A percentile compares a stretch with the other conserved stretches of the same genome.
Conservation (phyloP, 2,113 vertebrate genomes). For the Dendropsophus ebraccatus region DNA sequence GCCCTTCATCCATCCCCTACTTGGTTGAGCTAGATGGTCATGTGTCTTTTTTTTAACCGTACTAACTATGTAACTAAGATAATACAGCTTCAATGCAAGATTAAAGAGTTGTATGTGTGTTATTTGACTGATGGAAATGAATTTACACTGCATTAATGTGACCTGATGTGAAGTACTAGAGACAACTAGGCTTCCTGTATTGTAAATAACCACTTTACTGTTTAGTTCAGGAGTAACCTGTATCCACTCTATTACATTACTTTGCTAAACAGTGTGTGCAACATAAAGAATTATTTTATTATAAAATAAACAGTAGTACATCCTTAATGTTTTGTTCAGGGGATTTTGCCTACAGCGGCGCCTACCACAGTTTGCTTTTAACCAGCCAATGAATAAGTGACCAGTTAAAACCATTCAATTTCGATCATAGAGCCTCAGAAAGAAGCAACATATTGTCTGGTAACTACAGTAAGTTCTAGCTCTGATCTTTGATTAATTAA, state of each 20-base stretch:
- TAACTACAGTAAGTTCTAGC: too few relatives aligned
- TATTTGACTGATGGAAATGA: background rate
- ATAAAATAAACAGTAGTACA: background rate
- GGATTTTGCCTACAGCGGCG: background rate
- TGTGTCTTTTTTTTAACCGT: too few relatives aligned
- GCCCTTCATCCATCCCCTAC: too few relatives aligned
- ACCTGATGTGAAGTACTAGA: background rate
- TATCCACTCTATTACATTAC: background rate
- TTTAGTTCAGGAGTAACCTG: background rate
- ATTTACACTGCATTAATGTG: background rate
- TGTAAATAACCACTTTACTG: background rate
- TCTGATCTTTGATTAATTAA: too few relatives aligned
- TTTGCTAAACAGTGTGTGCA: background rate
- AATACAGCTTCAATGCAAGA: background rate
- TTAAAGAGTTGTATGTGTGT: background rate
- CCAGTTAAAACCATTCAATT: background rate
- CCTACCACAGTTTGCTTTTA: background rate
- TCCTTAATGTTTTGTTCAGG: background rate
- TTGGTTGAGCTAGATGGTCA: too few relatives aligned
- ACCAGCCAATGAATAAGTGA: background rate
- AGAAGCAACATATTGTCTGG: too few relatives aligned
- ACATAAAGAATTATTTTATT: background rate
- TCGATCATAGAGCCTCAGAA: too few relatives aligned
- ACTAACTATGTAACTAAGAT: too few relatives aligned
- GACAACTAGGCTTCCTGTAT: background rate